phyloP scores from a whole-genome alignment of 1,140 invertebrate species.

The Carposina sasakii region DNA sequence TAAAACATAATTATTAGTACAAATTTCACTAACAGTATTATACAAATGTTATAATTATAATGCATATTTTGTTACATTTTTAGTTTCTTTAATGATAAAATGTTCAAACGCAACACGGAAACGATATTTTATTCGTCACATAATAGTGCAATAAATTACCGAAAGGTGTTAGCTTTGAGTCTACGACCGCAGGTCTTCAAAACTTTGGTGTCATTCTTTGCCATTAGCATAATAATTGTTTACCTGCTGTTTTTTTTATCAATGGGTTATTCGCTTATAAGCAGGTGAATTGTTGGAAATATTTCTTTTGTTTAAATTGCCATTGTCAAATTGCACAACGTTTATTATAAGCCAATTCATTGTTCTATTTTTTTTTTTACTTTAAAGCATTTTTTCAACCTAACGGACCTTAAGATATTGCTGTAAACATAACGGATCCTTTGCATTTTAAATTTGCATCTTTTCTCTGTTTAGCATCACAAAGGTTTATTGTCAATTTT shows the following conservation, averaged over 20 bases:
- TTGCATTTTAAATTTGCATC: constrained; percentile 42
- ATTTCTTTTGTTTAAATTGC: constrained; percentile 37
- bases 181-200: constrained; percentile 62
- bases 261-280: constrained; percentile 21
- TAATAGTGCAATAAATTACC: constrained; percentile 66
- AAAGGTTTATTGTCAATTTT: constrained; percentile 41
- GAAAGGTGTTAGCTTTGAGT: constrained; percentile 57
- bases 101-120: constrained; percentile 69
- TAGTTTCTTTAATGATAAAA: no score
- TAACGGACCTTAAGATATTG: constrained; percentile 59
- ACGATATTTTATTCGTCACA: constrained; percentile 61
- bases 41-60: no score
- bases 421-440: constrained; percentile 62
- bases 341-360: constrained; percentile 25
- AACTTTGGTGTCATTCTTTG: constrained; percentile 50
- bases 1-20: no score
- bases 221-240: constrained; percentile 66
- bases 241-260: no score
- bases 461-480: constrained; percentile 43
- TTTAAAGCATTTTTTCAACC: constrained; percentile 41
- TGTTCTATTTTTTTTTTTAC: constrained; percentile 20
- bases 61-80: no score
- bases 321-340: constrained; percentile 56
- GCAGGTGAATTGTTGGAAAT: constrained; percentile 54
- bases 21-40: no score